Percentiles rank a stretch among this genome's conserved stretches.
phyloP scores from a whole-genome alignment of 2,113 vertebrate genomes.

The Caranx melampygus region DNA sequence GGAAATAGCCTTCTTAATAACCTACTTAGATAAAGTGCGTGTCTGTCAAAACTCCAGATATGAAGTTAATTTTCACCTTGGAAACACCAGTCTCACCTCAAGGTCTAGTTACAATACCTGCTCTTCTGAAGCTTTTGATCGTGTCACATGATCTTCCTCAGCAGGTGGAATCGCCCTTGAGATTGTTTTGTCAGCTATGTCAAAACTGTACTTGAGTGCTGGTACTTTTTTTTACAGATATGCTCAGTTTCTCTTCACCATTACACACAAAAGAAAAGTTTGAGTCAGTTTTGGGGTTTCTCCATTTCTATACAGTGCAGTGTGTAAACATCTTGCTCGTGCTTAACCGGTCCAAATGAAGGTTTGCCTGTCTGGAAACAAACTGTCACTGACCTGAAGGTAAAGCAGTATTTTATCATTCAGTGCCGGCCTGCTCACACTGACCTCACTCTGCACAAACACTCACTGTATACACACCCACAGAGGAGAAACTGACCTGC shows the following conservation, averaged over 20 bases:
- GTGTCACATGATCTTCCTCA: not conserved
- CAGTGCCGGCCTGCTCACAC: constrained; percentile 42
- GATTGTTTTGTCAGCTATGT: not conserved
- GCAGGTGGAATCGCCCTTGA: not conserved
- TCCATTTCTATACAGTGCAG: not conserved
- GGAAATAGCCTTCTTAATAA: not conserved
- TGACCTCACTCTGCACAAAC: constrained; percentile 59
- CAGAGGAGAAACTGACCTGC: constrained; percentile 43
- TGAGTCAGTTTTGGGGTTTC: not conserved
- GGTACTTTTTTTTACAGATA: not conserved
- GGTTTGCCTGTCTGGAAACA: constrained; percentile 51
- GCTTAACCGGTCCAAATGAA: constrained; percentile 20
- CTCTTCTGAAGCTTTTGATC: not conserved
- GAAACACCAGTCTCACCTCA: not conserved
- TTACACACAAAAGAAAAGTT: not conserved
- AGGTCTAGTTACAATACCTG: not conserved
- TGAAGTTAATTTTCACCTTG: not conserved
- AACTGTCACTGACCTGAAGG: constrained; percentile 51
- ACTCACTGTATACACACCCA: constrained; percentile 37
- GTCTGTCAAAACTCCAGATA: not conserved
- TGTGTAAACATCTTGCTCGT: constrained; percentile 1
- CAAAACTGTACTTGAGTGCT: not conserved
- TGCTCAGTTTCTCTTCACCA: not conserved
- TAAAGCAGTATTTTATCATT: constrained; percentile 50
- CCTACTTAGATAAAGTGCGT: not conserved